Base-by-base conservation (phyloP, 2,888 invertebrate species). In the Psylliodes chrysocephalus region DNA sequence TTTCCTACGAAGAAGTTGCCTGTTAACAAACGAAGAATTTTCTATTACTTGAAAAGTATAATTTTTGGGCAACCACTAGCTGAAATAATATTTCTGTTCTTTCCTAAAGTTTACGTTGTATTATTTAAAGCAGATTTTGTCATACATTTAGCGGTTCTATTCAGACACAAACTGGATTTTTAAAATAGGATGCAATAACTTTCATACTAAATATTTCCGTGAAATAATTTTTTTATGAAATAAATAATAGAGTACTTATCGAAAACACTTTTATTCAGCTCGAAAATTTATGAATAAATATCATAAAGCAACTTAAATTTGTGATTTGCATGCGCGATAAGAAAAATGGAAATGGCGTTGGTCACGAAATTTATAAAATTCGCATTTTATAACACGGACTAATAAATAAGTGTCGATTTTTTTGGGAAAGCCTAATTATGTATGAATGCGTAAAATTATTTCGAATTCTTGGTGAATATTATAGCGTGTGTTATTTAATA, bases 271-370 rank as follows among this genome's bases (percentile, higher is more conserved):
- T 55, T 51, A 60, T 64, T 33, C n/a, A 54, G 59, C 15, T 55
- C 22, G 18, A 51, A 28, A 22, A 14, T 42, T 17, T 47, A 55
- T 54, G 64, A 64, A 64, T 64, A 64, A 60, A 64, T 64, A 60
- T 60, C 55, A 51, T 60, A 51, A 60, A 64, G 33, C 47, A 60
- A 44, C 42, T 42, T 54, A 42, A 64, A 55, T 64, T 44, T 28
- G 25, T 19, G 60, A 64, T 64, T 64, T 49, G 64, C 64, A 55
- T 64, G 64, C 42, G 1, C 33, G 64, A 64, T 64, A 64, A 35
- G 25, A 15, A 44, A 44, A 35, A 51, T 30, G 8, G 18, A 35
- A 57, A 38, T 63, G 53, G 52, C 40, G 7, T 42, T 10, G 35
- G 64, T 60, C 64, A 64, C 60, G 64, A 59, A 25, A 17, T 54